phyloP scores from a whole-genome alignment of 2,888 invertebrate species.

The Pycnomerus fuliginosus region DNA sequence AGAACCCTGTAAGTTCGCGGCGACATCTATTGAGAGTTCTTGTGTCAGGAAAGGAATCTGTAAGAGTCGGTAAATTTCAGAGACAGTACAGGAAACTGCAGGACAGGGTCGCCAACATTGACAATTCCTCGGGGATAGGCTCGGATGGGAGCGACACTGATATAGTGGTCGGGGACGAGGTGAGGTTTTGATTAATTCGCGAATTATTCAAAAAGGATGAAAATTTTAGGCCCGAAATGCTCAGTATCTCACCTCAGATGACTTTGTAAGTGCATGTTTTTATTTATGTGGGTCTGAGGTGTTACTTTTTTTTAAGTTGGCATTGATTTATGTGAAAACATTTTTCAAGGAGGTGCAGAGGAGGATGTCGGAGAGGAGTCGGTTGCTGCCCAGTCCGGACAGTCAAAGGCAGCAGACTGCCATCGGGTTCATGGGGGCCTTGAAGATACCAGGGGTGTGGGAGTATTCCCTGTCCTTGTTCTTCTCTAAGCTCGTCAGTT shows the following conservation, averaged over 20 bases:
- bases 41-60: neutral
- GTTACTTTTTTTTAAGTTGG: too few relatives aligned
- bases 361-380: slow-evolving; percentile 41
- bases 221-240: slow-evolving; percentile 35
- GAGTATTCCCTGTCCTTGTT: slow-evolving; percentile 93
- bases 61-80: too few relatives aligned
- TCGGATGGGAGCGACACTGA: slow-evolving; percentile 56
- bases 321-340: too few relatives aligned
- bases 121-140: slow-evolving; percentile 30
- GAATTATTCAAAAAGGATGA: slow-evolving; percentile 7
- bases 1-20: neutral
- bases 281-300: too few relatives aligned
- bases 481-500: slow-evolving; percentile 95
- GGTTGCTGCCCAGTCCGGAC: slow-evolving; percentile 34
- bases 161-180: slow-evolving; percentile 61
- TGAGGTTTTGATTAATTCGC: slow-evolving; percentile 37
- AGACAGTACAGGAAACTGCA: slow-evolving; percentile 38
- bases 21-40: slow-evolving; percentile 2
- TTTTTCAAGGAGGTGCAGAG: slow-evolving; percentile 47
- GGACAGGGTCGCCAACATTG: slow-evolving; percentile 41
- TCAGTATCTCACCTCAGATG: slow-evolving; percentile 32
- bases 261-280: slow-evolving; percentile 47
- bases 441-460: slow-evolving; percentile 86
- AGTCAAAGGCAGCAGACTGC: slow-evolving; percentile 56
- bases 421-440: slow-evolving; percentile 74